These are phyloP conservation scores for Alexandromys fortis DNA, from an alignment of 2,113 vertebrate genomes.

Conservation along the genomic window DNA sequence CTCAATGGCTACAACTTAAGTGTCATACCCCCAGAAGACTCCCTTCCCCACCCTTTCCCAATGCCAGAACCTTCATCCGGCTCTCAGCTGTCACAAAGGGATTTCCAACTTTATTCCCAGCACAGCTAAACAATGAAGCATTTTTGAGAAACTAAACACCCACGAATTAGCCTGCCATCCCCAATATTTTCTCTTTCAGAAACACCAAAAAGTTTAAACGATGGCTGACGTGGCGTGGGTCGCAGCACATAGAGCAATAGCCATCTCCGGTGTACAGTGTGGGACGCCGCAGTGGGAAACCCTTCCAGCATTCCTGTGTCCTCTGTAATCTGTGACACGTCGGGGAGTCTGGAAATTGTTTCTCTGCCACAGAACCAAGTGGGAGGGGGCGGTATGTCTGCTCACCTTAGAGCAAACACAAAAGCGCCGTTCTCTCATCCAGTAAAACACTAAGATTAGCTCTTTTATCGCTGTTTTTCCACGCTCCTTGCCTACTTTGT, in stretches of 20 bases:
- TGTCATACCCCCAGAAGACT: background rate
- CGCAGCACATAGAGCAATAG: slow-evolving; percentile 2
- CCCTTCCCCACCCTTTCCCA: background rate
- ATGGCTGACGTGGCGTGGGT: slow-evolving; percentile 43
- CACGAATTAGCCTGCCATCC: slow-evolving; percentile 55
- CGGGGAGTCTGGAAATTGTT: slow-evolving; percentile 83
- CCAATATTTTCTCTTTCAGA: slow-evolving; percentile 68
- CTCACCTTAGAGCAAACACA: slow-evolving; percentile 85
- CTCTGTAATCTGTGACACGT: slow-evolving; percentile 77
- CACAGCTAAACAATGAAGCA: slow-evolving; percentile 44
- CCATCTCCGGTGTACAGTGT: slow-evolving; percentile 14
- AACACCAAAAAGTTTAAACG: slow-evolving; percentile 51
- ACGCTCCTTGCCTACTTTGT: slow-evolving; percentile 85
- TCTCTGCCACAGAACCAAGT: slow-evolving; percentile 81
- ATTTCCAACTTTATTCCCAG: slow-evolving; percentile 48
- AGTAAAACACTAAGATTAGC: slow-evolving; percentile 88
- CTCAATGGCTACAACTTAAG: background rate
- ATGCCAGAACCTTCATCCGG: background rate
- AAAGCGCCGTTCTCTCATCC: slow-evolving; percentile 84
- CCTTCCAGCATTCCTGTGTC: slow-evolving; percentile 75
- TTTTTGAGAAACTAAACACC: slow-evolving; percentile 53
- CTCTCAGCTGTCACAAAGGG: background rate
- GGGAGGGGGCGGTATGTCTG: slow-evolving; percentile 71
- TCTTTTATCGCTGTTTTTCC: slow-evolving; percentile 87
- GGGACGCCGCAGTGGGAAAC: slow-evolving; percentile 65